Evolutionary conservation across 2,113 vertebrate genomes (phyloP), one percentile per base, ranked within the genome.

Genomic region (Nothoprocta pentlandii): DNA sequence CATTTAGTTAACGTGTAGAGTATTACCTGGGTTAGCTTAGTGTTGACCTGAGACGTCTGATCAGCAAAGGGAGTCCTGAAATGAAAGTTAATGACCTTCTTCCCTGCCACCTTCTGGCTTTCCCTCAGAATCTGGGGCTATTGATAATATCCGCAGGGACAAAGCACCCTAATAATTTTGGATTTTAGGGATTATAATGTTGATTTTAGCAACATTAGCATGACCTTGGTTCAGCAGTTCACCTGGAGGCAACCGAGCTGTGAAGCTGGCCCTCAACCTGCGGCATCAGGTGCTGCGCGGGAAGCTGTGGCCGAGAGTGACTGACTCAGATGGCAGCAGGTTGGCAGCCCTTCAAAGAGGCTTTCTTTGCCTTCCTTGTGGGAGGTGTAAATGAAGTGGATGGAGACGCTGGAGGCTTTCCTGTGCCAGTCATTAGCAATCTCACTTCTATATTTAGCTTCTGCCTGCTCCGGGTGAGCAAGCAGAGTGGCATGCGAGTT

Each of bases 291-390:
- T 75, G 80, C 51, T 74, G 73, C 47, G 6, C 44, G 9, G 19
- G 80, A 88, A 61, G 80, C 90, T 59, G 94, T 75, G 85, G 82
- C 85, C 66, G 75, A 20, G 80, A 44, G 80, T 20, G 59, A 84
- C 88, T 75, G 92, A 17, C 70, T 94, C 66, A 16, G 91, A 15
- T 89, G 95, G 96, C 94, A 95, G 12, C 70, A 88, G 70, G 67
- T 39, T 97, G 96, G 95, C 95, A 94, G 85, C 36, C 67, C 85
- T 91, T 89, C 95, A 59, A 92, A 87, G 80, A 94, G n/a, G 12
- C 62, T 90, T 78, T 73, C 94, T 95, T 53, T 68, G 89, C 46
- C 92, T 93, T 71, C 80, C 26, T 16, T 42, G 86, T 90, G 92
- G 93, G 92, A 93, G 92, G 92, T 76, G 90, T 46, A 87, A 90